A percentile compares a stretch with the other conserved stretches of the same genome.
phyloP scores from a whole-genome alignment of 2,888 invertebrate genomes.

The Euproctis similis region DNA sequence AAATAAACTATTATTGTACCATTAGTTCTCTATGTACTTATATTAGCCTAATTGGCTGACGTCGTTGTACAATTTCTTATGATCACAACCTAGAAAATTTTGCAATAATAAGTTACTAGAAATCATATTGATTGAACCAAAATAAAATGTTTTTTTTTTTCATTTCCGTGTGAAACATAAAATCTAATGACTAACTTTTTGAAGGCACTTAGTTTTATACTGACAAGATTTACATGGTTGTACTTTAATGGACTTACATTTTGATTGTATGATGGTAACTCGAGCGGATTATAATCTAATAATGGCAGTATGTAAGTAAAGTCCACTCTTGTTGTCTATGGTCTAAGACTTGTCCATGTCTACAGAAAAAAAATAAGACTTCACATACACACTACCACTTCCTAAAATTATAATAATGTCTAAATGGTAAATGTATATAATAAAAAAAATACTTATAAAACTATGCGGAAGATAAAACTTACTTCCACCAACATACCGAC shows the following conservation, averaged over 20 bases:
- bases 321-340: conserved; percentile 24
- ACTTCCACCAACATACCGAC: conserved; percentile 37
- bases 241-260: conserved; percentile 66
- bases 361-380: conserved; percentile 29
- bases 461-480: conserved; percentile 65
- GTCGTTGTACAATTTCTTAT: conserved; percentile 16
- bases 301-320: conserved; percentile 43
- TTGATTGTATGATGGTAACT: conserved; percentile 75
- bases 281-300: conserved; percentile 56
- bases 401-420: conserved; percentile 56
- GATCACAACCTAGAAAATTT: conserved; percentile 58
- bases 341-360: conserved; percentile 7
- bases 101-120: conserved; percentile 34
- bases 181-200: conserved; percentile 71
- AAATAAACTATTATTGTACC: conserved; percentile 8
- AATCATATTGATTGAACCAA: conserved; percentile 31
- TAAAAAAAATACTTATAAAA: conserved; percentile 57
- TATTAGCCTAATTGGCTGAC: conserved; percentile 11
- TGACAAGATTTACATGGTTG: conserved; percentile 69
- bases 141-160: too few species aligned
- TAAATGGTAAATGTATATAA: conserved; percentile 73
- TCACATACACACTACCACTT: conserved; percentile 37
- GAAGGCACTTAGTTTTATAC: conserved; percentile 71
- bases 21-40: conserved; percentile 11
- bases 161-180: conserved; percentile 45